Percentiles rank a stretch among this genome's conserved stretches.
These are phyloP conservation scores for Alosa sapidissima DNA, from an alignment of 2,797 vertebrate species.

Conservation along the genomic window DNA sequence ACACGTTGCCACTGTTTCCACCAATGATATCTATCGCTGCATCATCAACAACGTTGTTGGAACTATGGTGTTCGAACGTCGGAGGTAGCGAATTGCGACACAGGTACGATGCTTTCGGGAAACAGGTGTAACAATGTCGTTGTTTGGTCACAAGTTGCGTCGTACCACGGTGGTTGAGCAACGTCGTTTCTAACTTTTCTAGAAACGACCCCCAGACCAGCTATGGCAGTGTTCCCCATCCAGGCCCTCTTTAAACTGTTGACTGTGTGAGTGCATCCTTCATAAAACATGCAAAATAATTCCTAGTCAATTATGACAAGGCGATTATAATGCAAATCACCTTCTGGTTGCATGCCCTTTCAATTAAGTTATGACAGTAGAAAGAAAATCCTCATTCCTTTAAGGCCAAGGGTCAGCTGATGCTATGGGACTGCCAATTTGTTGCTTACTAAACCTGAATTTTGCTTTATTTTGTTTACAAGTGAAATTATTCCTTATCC, in stretches of 20 bases:
- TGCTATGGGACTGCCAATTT: conserved; percentile 25
- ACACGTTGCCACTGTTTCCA: no score
- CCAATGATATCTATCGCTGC: no score
- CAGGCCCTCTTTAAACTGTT: conserved; percentile 45
- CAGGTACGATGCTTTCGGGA: no score
- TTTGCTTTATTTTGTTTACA: no score
- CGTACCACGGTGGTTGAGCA: no score
- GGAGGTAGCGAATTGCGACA: no score
- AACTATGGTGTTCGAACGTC: no score
- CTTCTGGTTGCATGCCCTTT: conserved; percentile 20
- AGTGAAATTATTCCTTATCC: no score
- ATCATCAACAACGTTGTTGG: no score
- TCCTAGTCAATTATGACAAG: conserved; percentile 41
- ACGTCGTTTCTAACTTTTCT: not conserved
- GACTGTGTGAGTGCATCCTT: conserved; percentile 33
- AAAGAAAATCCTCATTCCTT: conserved; percentile 19
- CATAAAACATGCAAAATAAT: conserved; percentile 34
- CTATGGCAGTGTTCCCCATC: not conserved
- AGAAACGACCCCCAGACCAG: not conserved
- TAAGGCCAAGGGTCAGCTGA: conserved; percentile 21
- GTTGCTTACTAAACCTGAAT: not conserved
- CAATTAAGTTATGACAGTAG: conserved; percentile 41
- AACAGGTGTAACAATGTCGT: no score
- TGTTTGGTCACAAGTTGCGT: no score
- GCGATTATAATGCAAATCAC: conserved; percentile 47